Base-by-base conservation (phyloP, 2,113 vertebrate species). In the Dinomys branickii region DNA sequence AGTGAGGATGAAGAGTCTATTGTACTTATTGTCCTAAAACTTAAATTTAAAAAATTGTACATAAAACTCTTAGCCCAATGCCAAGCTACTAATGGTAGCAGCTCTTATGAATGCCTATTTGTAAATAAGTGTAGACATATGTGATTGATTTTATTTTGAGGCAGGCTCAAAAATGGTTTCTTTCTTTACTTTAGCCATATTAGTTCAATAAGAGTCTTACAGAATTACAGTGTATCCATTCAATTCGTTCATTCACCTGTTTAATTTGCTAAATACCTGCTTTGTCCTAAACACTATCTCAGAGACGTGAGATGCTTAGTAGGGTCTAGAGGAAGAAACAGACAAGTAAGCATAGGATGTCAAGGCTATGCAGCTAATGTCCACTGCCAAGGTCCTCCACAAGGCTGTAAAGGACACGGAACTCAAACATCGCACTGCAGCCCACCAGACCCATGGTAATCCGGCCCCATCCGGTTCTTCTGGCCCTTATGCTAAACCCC, bases 1-100 rank as follows among this genome's bases (percentile, higher is more conserved):
- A 90, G 69, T 81, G 41, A 24, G 2, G 4, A 33, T 94, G 93
- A 90, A 59, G 30, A 89, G 5, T 58, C 10, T 83, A 4, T 94
- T 93, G 5, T 78, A 5, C 93, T 93, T 78, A 44, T 83, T 89
- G 16, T 59, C 50, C 61, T 89, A 75, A 89, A 94, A 91, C 83
- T 83, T 61, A 94, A 63, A 78, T 90, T 86, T 59, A 4, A 65
- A 85, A 65, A 47, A 6, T 88, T 78, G 4, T 1, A 7, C 47
- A 19, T 69, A 47, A 84, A 44, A 19, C 52, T 58, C 8, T 69
- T 41, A 89, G 38, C 26, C 33, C 12, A 54, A 35, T 86, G 20
- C 17, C 33, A 93, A 69, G 33, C 52, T n/a, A 61, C 28, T 91
- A 88, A 54, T 33, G 12, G 22, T 65, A 12, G 38, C 22, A 47